phyloP scores from a whole-genome alignment of 1,140 invertebrate species.

The Cryptotermes secundus region DNA sequence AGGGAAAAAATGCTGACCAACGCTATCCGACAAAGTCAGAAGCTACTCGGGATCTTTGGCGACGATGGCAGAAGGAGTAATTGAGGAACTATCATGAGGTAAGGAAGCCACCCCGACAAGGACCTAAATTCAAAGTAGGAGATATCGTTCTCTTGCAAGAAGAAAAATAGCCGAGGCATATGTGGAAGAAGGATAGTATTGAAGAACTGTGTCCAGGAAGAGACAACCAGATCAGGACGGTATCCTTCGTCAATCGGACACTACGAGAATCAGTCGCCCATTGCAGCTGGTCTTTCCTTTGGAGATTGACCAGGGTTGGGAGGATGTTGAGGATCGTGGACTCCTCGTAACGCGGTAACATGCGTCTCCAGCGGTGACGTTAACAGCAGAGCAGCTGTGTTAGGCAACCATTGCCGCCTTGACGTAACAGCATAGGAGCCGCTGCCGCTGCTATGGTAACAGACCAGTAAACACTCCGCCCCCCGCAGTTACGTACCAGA shows the following conservation, averaged over 20 bases:
- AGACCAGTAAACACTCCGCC: too few relatives aligned
- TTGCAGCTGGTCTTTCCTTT: not conserved
- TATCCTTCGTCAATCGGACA: not conserved
- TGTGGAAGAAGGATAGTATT: not conserved
- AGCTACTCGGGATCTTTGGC: not conserved
- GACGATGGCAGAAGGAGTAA: not conserved
- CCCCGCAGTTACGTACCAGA: too few relatives aligned
- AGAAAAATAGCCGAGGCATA: not conserved
- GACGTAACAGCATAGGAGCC: too few relatives aligned
- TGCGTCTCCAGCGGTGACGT: too few relatives aligned
- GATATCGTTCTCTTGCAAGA: not conserved
- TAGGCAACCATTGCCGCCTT: too few relatives aligned
- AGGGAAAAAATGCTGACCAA: not conserved
- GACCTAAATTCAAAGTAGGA: not conserved
- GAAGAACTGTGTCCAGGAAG: not conserved
- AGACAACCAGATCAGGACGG: not conserved
- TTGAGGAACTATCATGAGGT: not conserved
- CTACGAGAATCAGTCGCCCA: not conserved
- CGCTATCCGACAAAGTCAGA: not conserved
- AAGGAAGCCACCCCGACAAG: too few relatives aligned
- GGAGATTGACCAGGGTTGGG: not conserved
- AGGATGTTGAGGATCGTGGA: too few relatives aligned
- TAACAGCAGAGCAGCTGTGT: too few relatives aligned
- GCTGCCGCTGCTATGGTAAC: too few relatives aligned
- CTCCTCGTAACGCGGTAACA: too few relatives aligned